Percentiles rank a stretch among this genome's conserved stretches.
These are phyloP conservation scores for Orius laevigatus DNA, from an alignment of 1,140 invertebrate genomes.

Conservation along the genomic window DNA sequence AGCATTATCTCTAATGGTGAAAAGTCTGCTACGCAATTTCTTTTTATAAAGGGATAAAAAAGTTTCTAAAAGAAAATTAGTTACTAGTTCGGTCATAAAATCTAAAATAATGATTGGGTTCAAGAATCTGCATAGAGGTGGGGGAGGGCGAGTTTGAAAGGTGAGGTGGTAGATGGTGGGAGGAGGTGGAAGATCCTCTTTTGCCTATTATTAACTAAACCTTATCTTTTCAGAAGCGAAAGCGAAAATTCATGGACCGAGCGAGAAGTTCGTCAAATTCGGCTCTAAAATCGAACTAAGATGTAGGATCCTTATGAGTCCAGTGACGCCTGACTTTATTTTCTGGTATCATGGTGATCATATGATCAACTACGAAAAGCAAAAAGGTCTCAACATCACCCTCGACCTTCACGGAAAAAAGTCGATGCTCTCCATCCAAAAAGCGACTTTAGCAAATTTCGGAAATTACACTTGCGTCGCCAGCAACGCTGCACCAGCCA, in stretches of 20 bases:
- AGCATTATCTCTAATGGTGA: too few species aligned
- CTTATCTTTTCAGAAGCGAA: slow-evolving; percentile 50
- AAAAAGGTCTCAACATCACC: slow-evolving; percentile 66
- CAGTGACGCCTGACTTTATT: slow-evolving; percentile 53
- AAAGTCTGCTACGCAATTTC: too few species aligned
- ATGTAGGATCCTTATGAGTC: slow-evolving; percentile 62
- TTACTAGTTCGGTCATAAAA: too few species aligned
- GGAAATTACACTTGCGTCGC: slow-evolving; percentile 79
- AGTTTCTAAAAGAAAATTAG: too few species aligned
- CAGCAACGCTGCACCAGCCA: slow-evolving; percentile 65
- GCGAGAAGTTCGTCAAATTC: slow-evolving; percentile 71
- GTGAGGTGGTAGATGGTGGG: too few species aligned
- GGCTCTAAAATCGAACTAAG: slow-evolving; percentile 63
- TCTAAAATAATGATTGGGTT: too few species aligned
- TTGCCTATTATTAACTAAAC: too few species aligned
- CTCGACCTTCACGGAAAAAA: slow-evolving; percentile 40
- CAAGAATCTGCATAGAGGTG: too few species aligned
- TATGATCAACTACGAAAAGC: slow-evolving; percentile 77
- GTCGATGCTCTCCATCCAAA: slow-evolving; percentile 45
- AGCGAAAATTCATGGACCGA: slow-evolving; percentile 64
- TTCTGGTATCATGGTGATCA: slow-evolving; percentile 82
- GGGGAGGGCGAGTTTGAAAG: too few species aligned
- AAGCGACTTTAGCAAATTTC: slow-evolving; percentile 49
- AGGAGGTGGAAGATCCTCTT: too few species aligned
- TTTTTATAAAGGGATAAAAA: too few species aligned